Base-by-base conservation (phyloP, 1,140 invertebrate species). In the Oncopodura yosiiana region DNA sequence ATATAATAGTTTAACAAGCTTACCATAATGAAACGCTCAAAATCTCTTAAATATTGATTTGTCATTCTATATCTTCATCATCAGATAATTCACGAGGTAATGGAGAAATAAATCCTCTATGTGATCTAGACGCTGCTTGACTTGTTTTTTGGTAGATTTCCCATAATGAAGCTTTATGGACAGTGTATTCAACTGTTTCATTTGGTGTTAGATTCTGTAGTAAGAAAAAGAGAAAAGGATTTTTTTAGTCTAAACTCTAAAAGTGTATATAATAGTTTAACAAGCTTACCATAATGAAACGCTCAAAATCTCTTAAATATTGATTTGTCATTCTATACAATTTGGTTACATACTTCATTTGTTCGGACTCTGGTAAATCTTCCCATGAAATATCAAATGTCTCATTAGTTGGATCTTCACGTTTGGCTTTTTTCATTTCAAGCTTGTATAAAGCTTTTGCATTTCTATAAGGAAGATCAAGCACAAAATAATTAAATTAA, bases 181-280 rank as follows among this genome's bases (percentile, higher is more conserved):
- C 0, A 14, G 18, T 27, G 26, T 59, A 54, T 2, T 42, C 41
- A 11, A 50, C 11, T 27, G 49, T 36, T 5, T 56, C 53, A 19
- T 21, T 32, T 1, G 57, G 57, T 14, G 39, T 24, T 52, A 59
- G 34, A 24, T 54, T 59, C 57, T 58, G 34, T 12, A 53, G n/a
- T n/a, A n/a, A n/a, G n/a, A n/a, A 48, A 43, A 46, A 24, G 21
- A 19, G 5, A 37, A 56, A 26, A 49, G 4, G 2, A 3, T 21
- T 32, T 16, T 26, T 3, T 27, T 5, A 16, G 38, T 45, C 11
- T 18, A 9, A 44, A 32, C 5, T 26, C 24, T 34, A 29, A 45
- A 23, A 26, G 42, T 8, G 8, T 21, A 18, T 2, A 24, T 5
- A 8, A 26, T 6, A 5, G 12, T 45, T 24, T 11, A 19, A 21